Conservation (phyloP, 2,888 invertebrate species). For the Amblyteles armatorius region DNA sequence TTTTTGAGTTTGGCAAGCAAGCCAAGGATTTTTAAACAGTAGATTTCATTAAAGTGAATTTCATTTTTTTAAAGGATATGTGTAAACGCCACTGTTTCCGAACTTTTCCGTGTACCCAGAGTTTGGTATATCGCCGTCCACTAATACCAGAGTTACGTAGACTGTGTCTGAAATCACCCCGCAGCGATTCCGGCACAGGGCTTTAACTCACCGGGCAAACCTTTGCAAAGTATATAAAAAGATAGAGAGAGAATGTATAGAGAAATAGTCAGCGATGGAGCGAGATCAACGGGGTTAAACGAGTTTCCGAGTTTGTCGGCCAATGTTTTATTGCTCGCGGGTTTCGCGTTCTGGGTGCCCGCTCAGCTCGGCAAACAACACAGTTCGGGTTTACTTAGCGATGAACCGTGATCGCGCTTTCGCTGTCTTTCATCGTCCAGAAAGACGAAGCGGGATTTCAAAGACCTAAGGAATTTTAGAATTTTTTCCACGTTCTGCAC, state of each 20-base stretch:
- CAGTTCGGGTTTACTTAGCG: slow-evolving; percentile 63
- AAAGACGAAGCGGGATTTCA: slow-evolving; percentile 16
- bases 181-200: slow-evolving; percentile 36
- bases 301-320: slow-evolving; percentile 69
- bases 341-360: slow-evolving; percentile 29
- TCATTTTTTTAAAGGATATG: neutral
- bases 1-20: no score
- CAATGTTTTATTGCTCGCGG: slow-evolving; percentile 67
- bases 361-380: slow-evolving; percentile 49
- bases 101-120: neutral
- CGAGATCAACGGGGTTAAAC: slow-evolving; percentile 49
- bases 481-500: neutral
- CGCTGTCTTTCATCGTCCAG: slow-evolving; percentile 24
- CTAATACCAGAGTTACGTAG: slow-evolving; percentile 18
- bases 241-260: neutral
- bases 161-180: slow-evolving; percentile 32
- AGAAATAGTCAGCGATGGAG: slow-evolving; percentile 21
- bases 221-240: slow-evolving; percentile 47
- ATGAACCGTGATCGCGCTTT: slow-evolving; percentile 59
- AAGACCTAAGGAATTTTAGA: neutral
- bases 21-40: no score
- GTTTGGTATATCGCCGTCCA: neutral
- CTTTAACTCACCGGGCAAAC: slow-evolving; percentile 65
- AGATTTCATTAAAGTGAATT: neutral
- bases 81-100: neutral